These are phyloP conservation scores for Dinocampus coccinellae DNA, from an alignment of 2,888 invertebrate species.

Conservation along the genomic window DNA sequence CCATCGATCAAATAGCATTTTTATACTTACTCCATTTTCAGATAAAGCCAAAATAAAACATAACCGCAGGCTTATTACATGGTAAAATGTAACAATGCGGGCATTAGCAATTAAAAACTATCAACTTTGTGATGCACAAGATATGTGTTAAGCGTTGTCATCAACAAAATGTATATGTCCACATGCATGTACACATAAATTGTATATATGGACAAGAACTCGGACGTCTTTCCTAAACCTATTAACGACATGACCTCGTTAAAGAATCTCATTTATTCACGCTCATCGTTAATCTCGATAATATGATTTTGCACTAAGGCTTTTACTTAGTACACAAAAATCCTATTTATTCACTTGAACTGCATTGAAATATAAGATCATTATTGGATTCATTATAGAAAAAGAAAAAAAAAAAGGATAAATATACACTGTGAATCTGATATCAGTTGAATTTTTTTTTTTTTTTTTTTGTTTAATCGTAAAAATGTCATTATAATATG, in stretches of 20 bases:
- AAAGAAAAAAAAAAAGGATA: not conserved
- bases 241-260: slow-evolving; percentile 29
- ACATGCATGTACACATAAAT: not conserved
- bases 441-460: too few relatives aligned
- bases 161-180: too few relatives aligned
- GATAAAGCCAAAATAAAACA: slow-evolving; percentile 25
- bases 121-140: slow-evolving; percentile 15
- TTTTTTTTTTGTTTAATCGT: too few relatives aligned
- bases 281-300: slow-evolving; percentile 11
- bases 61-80: too few relatives aligned
- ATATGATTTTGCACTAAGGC: not conserved
- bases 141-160: not conserved
- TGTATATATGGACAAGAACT: not conserved
- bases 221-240: slow-evolving; percentile 25
- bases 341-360: slow-evolving; percentile 3
- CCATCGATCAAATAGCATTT: slow-evolving; percentile 21
- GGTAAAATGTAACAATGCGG: slow-evolving; percentile 24
- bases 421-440: not conserved
- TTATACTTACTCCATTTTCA: slow-evolving; percentile 25
- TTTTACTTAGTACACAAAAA: not conserved
- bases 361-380: not conserved
- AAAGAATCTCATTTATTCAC: slow-evolving; percentile 20
- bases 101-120: slow-evolving; percentile 37
- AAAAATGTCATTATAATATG: not conserved
- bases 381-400: not conserved